Conservation (phyloP, 2,888 invertebrate genomes). For the Xestia ashworthii region DNA sequence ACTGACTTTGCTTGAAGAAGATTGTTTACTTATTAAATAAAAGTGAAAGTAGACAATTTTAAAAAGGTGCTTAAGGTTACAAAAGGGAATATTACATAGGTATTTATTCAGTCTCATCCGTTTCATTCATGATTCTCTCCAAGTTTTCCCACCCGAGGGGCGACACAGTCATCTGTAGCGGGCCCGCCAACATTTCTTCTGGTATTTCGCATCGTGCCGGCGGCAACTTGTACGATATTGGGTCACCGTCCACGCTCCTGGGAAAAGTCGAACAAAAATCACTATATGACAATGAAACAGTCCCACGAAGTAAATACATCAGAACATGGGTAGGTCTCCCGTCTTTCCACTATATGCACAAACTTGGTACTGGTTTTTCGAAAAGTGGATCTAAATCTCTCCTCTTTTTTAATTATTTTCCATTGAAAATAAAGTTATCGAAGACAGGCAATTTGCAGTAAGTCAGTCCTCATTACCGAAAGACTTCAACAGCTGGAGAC, state of each 20-base stretch:
- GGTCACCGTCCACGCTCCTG: slow-evolving; percentile 85
- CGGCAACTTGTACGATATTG: slow-evolving; percentile 86
- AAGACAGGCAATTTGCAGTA: background rate
- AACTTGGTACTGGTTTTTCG: background rate
- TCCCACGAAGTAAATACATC: background rate
- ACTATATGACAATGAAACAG: background rate
- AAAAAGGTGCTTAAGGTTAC: slow-evolving; percentile 9
- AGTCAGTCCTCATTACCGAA: background rate
- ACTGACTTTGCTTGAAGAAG: background rate
- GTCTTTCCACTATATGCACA: background rate
- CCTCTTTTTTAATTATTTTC: background rate
- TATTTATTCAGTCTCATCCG: slow-evolving; percentile 45
- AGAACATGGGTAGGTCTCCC: background rate
- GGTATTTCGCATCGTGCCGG: slow-evolving; percentile 81
- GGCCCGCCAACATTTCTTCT: slow-evolving; percentile 83
- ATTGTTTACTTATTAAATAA: background rate
- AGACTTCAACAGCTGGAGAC: background rate
- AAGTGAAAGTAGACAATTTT: background rate
- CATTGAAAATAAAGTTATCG: background rate
- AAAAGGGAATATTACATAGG: background rate
- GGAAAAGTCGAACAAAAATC: slow-evolving; percentile 43
- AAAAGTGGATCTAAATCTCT: background rate
- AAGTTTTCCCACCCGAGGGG: slow-evolving; percentile 74
- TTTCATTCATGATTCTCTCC: slow-evolving; percentile 55
- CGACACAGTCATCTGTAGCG: slow-evolving; percentile 77